Evolutionary conservation across 1,140 invertebrate genomes (phyloP), one percentile per base, ranked within the genome.

Genomic region (Trissolcus basalis): DNA sequence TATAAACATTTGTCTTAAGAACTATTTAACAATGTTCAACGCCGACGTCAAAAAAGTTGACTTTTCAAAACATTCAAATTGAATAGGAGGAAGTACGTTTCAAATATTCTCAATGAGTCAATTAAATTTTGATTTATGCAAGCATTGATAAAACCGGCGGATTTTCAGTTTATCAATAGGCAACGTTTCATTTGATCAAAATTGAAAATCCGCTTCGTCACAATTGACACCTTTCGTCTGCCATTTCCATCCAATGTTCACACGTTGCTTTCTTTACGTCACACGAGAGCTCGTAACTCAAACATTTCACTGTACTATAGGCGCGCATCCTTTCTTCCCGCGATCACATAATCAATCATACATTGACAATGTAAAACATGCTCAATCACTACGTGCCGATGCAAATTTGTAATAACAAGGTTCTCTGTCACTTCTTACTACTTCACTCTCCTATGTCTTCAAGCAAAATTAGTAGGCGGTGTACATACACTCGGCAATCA

Each of bases 291-390:
- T 56, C 67, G 58, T 70, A 70, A 61, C 45, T 56, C 50, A 50
- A 43, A 56, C 58, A 63, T 70, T 61, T 27, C 19, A 27, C 19
- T 27, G 6, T 55, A 63, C n/a, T 61, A 54, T 49, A 19, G 44
- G 8, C 35, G 27, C 51, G n/a, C 41, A n/a, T 70, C 51, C n/a
- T 61, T 53, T 54, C 27, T 60, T 56, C 54, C 0, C 19, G 16
- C 67, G 39, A 49, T 47, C 39, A 45, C 47, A 51, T 51, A 63
- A 71, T 71, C 51, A 63, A 71, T 71, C 68, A 71, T 43, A 63
- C 58, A 56, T 71, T 39, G 47, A 47, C 39, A 50, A 71, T 58
- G 51, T 45, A 51, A 56, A 71, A 71, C 59, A 19, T 49, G 19
- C 6, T 35, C 59, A 63, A 71, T 71, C 68, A 61, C 50, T 70